Conservation (phyloP, 1,140 invertebrate species). For the Caenorhabditis latens region DNA sequence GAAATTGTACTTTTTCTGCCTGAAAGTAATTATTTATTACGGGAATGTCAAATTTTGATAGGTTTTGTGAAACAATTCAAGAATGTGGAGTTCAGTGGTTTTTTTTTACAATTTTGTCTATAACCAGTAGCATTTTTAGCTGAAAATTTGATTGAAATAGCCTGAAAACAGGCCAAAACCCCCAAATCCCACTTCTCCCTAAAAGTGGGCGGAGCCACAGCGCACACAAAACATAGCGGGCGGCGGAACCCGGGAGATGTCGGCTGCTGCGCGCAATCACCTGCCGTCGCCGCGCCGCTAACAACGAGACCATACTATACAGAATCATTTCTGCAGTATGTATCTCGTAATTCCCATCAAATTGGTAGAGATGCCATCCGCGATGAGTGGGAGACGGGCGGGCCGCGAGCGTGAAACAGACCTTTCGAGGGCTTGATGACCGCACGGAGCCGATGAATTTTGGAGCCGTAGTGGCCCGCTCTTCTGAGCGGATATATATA, state of each 20-base stretch:
- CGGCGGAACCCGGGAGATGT: slow-evolving; percentile 27
- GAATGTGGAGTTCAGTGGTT: no score
- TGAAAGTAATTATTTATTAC: no score
- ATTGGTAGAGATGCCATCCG: slow-evolving; percentile 48
- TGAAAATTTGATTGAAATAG: no score
- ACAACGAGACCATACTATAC: slow-evolving; percentile 55
- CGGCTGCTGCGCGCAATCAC: not conserved
- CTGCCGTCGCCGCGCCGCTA: not conserved
- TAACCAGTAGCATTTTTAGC: no score
- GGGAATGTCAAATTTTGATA: not conserved
- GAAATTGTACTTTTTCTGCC: not conserved
- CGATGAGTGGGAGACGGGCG: slow-evolving; percentile 53
- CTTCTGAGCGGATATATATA: slow-evolving; percentile 52
- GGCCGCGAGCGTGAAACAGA: slow-evolving; percentile 54
- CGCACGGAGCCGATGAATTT: slow-evolving; percentile 47
- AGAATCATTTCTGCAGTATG: slow-evolving; percentile 60
- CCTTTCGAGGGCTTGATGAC: slow-evolving; percentile 41
- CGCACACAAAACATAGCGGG: not conserved
- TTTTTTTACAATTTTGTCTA: no score
- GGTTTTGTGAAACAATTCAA: no score
- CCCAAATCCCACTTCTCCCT: not conserved
- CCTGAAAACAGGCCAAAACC: no score
- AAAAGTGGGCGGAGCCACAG: not conserved
- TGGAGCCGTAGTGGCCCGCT: slow-evolving; percentile 46
- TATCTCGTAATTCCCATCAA: slow-evolving; percentile 49